Percentiles rank a stretch among this genome's conserved stretches.
These are phyloP conservation scores for Lampropteryx suffumata DNA, from an alignment of 2,888 invertebrate genomes.

Conservation along the genomic window DNA sequence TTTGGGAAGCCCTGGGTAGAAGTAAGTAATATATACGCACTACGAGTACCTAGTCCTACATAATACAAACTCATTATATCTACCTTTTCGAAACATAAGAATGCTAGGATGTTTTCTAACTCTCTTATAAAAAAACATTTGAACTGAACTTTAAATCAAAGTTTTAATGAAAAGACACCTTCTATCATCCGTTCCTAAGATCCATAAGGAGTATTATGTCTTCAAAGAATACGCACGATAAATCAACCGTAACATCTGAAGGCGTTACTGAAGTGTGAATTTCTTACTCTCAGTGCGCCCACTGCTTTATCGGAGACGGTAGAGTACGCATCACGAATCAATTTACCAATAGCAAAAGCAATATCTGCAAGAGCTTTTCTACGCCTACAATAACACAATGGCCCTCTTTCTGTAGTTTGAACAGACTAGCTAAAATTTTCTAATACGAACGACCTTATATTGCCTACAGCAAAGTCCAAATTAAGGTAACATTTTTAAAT, in stretches of 20 bases:
- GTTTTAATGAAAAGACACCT: constrained; percentile 14
- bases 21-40: no score
- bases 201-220: constrained; percentile 15
- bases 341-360: constrained; percentile 46
- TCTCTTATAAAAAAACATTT: no score
- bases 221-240: constrained; percentile 12
- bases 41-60: no score
- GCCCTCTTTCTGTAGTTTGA: no score
- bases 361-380: constrained; percentile 10
- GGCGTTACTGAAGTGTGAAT: constrained; percentile 25
- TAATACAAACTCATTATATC: no score
- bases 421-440: no score
- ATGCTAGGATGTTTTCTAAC: no score
- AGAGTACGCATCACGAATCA: constrained; percentile 42
- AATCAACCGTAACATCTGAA: constrained; percentile 16
- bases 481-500: no score
- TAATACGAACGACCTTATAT: no score
- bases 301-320: constrained; percentile 30
- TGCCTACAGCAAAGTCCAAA: no score
- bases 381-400: constrained; percentile 7
- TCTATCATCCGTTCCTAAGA: constrained; percentile 7
- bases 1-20: no score
- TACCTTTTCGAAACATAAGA: no score
- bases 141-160: background rate
- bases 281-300: constrained; percentile 12